Evolutionary conservation across 2,797 vertebrate species (phyloP).

Genomic region (Oophaga sylvatica): DNA sequence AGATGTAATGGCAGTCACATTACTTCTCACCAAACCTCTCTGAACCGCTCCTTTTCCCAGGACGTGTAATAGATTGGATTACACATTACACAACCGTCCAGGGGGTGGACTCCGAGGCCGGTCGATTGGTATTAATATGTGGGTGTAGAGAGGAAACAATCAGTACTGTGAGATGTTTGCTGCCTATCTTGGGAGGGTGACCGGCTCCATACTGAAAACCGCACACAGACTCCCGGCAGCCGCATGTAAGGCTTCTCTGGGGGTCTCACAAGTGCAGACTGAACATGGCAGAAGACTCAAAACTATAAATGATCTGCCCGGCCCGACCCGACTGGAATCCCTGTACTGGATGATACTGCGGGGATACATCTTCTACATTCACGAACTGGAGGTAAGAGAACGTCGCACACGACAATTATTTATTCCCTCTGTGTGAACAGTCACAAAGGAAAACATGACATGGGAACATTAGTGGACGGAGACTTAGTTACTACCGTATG

Average conservation of each 20-base stretch:
- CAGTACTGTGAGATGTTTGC: constrained; percentile 3
- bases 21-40: too few relatives aligned
- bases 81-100: background rate
- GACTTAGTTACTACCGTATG: too few relatives aligned
- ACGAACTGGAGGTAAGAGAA: constrained; percentile 51
- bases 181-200: background rate
- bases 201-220: background rate
- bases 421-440: background rate
- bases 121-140: too few relatives aligned
- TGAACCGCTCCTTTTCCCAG: too few relatives aligned
- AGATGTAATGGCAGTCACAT: too few relatives aligned
- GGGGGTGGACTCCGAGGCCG: background rate
- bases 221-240: background rate
- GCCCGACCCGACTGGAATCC: constrained; percentile 6
- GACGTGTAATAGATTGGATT: background rate
- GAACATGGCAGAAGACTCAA: background rate
- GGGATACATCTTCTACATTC: constrained; percentile 38
- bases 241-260: constrained; percentile 20
- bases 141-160: background rate
- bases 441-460: background rate
- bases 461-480: too few relatives aligned
- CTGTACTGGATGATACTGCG: constrained; percentile 51
- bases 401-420: background rate
- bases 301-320: constrained; percentile 36
- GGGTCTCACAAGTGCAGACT: background rate